Evolutionary conservation across 92 coral and sea anemone genomes (phyloP).

Genomic region (Nematostella vectensis): DNA sequence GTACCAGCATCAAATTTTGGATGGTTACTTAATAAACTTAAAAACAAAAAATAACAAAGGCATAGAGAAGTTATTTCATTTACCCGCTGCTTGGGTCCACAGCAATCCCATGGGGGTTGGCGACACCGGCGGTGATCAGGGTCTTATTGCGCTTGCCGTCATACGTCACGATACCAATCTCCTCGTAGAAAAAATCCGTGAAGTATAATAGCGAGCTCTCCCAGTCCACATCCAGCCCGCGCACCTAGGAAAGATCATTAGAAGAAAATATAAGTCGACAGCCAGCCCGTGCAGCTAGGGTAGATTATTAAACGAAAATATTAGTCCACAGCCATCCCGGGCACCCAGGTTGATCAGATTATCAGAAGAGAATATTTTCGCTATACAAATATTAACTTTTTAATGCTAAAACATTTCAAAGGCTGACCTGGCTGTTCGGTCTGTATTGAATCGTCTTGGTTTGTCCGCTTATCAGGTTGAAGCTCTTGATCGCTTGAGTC

Average conservation of each 20-base stretch:
- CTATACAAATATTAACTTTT: too few relatives aligned
- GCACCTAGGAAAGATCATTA: slow-evolving; percentile 10
- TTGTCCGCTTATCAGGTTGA: slow-evolving; percentile 36
- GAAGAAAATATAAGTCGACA: slow-evolving; percentile 2
- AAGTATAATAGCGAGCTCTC: slow-evolving; percentile 37
- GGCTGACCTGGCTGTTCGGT: neutral
- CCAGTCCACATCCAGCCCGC: slow-evolving; percentile 54
- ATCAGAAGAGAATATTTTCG: too few relatives aligned
- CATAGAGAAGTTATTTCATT: slow-evolving; percentile 3
- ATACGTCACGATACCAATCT: slow-evolving; percentile 33
- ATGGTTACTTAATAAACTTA: too few relatives aligned
- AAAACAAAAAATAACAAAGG: neutral
- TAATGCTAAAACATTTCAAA: too few relatives aligned
- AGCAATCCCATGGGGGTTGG: slow-evolving; percentile 46
- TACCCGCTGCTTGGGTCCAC: slow-evolving; percentile 45
- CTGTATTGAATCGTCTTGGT: neutral
- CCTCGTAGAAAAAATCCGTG: slow-evolving; percentile 30
- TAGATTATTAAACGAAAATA: neutral
- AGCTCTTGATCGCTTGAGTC: slow-evolving; percentile 31
- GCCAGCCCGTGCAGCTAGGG: neutral
- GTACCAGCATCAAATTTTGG: too few relatives aligned
- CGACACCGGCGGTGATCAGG: slow-evolving; percentile 21
- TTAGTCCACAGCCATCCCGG: too few relatives aligned
- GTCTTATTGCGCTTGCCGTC: slow-evolving; percentile 39
- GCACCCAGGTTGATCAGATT: too few relatives aligned